Evolutionary conservation across 2,113 vertebrate species (phyloP).

Genomic region (Tursiops truncatus): DNA sequence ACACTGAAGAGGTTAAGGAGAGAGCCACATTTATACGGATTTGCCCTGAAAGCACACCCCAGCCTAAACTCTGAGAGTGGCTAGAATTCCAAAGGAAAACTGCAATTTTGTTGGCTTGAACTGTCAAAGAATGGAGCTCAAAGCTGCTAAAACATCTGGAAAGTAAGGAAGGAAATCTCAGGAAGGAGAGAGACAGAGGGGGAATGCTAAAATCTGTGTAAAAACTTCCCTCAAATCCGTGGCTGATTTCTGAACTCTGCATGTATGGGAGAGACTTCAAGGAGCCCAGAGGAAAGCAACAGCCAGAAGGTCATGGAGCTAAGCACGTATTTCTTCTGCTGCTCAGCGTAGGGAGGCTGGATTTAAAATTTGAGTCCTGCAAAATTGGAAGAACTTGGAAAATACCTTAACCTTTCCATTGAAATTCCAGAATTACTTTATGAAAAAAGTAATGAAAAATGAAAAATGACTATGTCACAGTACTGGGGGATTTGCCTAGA

Average conservation of each 20-base stretch:
- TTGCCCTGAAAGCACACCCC: not conserved
- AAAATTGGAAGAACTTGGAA: not conserved
- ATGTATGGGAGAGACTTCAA: not conserved
- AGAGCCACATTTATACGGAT: not conserved
- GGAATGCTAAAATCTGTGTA: not conserved
- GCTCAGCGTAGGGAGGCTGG: not conserved
- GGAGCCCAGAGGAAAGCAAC: not conserved
- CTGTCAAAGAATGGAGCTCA: not conserved
- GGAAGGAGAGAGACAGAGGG: not conserved
- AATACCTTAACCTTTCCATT: not conserved
- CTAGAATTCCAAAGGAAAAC: not conserved
- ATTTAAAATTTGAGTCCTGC: not conserved
- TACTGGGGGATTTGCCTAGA: not conserved
- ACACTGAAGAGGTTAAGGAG: not conserved
- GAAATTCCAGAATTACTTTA: not conserved
- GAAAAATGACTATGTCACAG: not conserved
- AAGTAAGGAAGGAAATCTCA: not conserved
- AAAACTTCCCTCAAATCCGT: not conserved
- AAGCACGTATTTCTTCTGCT: not conserved
- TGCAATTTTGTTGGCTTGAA: not conserved
- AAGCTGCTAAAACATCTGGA: not conserved
- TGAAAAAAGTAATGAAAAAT: not conserved
- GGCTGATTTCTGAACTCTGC: not conserved
- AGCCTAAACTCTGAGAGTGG: not conserved
- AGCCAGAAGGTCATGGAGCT: not conserved